A percentile compares a stretch with the other conserved stretches of the same genome.
phyloP scores from a whole-genome alignment of 2,113 vertebrate genomes.

The Lutjanus erythropterus region DNA sequence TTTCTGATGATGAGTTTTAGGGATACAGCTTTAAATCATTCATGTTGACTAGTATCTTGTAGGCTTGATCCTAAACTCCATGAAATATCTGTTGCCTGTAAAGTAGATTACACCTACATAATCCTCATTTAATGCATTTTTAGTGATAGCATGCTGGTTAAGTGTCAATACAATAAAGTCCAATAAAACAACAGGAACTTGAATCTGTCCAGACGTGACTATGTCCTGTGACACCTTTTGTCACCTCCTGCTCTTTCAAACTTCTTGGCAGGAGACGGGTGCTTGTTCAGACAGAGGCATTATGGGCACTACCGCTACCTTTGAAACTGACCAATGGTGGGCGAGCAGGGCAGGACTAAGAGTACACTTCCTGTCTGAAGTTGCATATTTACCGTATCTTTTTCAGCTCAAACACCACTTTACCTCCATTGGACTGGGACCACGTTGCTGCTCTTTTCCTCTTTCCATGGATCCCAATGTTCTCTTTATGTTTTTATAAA shows the following conservation, averaged over 20 bases:
- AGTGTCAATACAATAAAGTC: neutral
- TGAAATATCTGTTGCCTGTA: neutral
- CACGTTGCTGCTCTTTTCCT: neutral
- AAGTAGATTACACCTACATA: constrained; percentile 5
- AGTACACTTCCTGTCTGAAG: neutral
- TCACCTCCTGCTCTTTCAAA: constrained; percentile 30
- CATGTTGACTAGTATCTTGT: neutral
- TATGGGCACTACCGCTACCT: neutral
- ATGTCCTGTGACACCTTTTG: constrained; percentile 16
- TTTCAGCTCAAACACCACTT: constrained; percentile 8
- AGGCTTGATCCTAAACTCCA: constrained; percentile 13
- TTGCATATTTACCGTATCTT: constrained; percentile 14
- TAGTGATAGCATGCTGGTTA: constrained; percentile 13
- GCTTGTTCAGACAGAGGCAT: constrained; percentile 17
- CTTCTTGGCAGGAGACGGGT: neutral
- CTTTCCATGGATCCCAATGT: neutral
- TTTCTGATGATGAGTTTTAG: neutral
- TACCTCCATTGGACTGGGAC: constrained; percentile 20
- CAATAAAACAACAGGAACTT: neutral
- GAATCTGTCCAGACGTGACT: constrained; percentile 11
- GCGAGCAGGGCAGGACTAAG: neutral
- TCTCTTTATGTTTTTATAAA: neutral
- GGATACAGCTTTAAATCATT: constrained; percentile 7
- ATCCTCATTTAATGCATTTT: constrained; percentile 17
- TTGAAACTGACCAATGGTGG: neutral